Percentiles rank a stretch among this genome's conserved stretches.
Evolutionary conservation across 2,888 invertebrate genomes (phyloP).

Genomic region (Philereme vetulata): DNA sequence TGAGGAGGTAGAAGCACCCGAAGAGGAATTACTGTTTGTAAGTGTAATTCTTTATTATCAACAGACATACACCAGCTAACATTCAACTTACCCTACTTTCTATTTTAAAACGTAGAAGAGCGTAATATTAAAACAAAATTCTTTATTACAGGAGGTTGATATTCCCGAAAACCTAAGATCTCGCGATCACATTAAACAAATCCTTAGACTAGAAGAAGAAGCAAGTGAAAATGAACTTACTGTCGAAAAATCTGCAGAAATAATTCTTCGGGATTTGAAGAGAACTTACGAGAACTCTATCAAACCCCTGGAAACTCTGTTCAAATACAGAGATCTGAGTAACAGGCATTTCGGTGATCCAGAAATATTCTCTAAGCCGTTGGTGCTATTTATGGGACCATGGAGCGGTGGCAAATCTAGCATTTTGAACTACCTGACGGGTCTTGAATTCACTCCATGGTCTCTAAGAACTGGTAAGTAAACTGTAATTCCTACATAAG

Average conservation of each 20-base stretch:
- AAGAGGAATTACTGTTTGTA: slow-evolving; percentile 86
- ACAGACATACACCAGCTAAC: too few relatives aligned
- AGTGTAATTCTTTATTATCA: slow-evolving; percentile 37
- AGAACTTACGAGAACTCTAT: slow-evolving; percentile 93
- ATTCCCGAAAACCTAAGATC: slow-evolving; percentile 91
- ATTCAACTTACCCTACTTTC: too few relatives aligned
- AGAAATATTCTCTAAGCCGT: slow-evolving; percentile 96
- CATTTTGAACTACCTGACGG: slow-evolving; percentile 95
- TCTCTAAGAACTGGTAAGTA: slow-evolving; percentile 92
- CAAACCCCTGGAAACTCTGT: slow-evolving; percentile 94
- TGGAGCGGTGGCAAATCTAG: slow-evolving; percentile 98
- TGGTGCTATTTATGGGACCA: slow-evolving; percentile 97
- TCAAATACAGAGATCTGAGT: slow-evolving; percentile 95
- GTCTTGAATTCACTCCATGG: slow-evolving; percentile 92
- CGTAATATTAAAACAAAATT: neutral
- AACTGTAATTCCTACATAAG: neutral
- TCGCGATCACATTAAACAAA: slow-evolving; percentile 90
- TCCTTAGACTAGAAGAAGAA: slow-evolving; percentile 91
- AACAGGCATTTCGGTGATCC: slow-evolving; percentile 96
- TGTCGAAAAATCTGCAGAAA: slow-evolving; percentile 89
- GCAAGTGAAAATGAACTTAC: slow-evolving; percentile 88
- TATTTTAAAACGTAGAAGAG: too few relatives aligned
- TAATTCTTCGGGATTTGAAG: slow-evolving; percentile 92
- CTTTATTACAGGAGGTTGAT: slow-evolving; percentile 85
- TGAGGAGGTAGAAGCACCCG: slow-evolving; percentile 73